Evolutionary conservation across 2,113 vertebrate species (phyloP).

Genomic region (Ophiodon elongatus): DNA sequence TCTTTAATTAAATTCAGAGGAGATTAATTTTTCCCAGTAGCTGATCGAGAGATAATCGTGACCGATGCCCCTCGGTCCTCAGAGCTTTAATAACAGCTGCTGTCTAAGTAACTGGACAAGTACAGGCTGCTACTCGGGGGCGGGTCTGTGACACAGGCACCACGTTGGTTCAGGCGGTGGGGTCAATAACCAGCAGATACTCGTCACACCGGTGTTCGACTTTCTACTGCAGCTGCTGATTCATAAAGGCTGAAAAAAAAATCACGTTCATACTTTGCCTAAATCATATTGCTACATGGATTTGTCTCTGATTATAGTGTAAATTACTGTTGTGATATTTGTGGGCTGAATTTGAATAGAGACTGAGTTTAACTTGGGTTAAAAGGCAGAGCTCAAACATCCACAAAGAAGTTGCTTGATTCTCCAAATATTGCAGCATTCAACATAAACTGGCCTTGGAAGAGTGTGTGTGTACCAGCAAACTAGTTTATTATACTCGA

Average conservation of each 20-base stretch:
- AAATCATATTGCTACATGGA: not conserved
- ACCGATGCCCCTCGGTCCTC: slow-evolving; percentile 33
- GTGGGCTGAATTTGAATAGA: not conserved
- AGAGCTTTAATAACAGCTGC: slow-evolving; percentile 62
- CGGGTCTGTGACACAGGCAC: slow-evolving; percentile 50
- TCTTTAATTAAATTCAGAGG: slow-evolving; percentile 38
- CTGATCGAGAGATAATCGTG: slow-evolving; percentile 42
- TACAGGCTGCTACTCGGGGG: slow-evolving; percentile 55
- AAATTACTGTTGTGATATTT: not conserved
- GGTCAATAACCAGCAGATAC: slow-evolving; percentile 54
- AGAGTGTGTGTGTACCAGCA: not conserved
- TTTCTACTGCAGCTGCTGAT: slow-evolving; percentile 10
- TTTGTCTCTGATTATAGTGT: not conserved
- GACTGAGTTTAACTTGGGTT: not conserved
- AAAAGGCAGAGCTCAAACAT: not conserved
- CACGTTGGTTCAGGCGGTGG: slow-evolving; percentile 23
- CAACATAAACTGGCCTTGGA: not conserved
- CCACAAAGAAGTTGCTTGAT: not conserved
- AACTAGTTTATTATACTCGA: too few relatives aligned
- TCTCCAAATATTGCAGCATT: not conserved
- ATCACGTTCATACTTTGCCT: too few relatives aligned
- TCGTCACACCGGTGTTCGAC: slow-evolving; percentile 1
- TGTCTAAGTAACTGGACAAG: slow-evolving; percentile 39
- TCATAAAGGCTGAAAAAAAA: not conserved
- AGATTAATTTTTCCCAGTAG: not conserved